phyloP scores from a whole-genome alignment of 2,888 invertebrate genomes.

The Cartodere bifasciata region DNA sequence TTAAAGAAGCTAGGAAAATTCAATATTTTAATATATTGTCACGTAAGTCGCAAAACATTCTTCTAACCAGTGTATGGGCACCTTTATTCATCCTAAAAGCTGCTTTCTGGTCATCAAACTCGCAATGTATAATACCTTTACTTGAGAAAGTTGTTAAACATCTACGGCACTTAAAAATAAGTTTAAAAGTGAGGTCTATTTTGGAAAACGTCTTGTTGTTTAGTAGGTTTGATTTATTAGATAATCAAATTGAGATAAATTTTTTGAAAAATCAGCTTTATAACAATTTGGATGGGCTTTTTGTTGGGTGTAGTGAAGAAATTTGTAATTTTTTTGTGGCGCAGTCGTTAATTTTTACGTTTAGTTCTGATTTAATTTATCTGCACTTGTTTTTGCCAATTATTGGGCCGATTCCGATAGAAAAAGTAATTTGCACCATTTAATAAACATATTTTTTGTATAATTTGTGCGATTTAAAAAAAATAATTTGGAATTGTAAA shows the following conservation, averaged over 20 bases:
- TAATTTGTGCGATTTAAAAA: too few relatives aligned
- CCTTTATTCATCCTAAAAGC: slow-evolving; percentile 45
- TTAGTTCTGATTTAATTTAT: slow-evolving; percentile 24
- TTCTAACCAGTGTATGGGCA: slow-evolving; percentile 45
- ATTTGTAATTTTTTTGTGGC: slow-evolving; percentile 24
- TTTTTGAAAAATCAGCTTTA: slow-evolving; percentile 19
- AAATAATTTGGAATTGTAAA: too few relatives aligned
- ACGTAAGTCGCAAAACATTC: slow-evolving; percentile 39
- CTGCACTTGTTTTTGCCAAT: slow-evolving; percentile 31
- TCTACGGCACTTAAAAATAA: slow-evolving; percentile 22
- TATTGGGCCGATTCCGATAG: slow-evolving; percentile 32
- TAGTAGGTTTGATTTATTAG: slow-evolving; percentile 27
- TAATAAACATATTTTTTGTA: too few relatives aligned
- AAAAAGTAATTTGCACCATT: slow-evolving; percentile 34
- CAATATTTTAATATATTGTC: slow-evolving; percentile 39
- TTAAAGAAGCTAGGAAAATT: slow-evolving; percentile 44
- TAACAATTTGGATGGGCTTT: slow-evolving; percentile 18
- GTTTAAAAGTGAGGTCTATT: too few relatives aligned
- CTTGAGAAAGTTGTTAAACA: slow-evolving; percentile 19
- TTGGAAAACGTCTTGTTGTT: slow-evolving; percentile 30
- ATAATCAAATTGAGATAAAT: slow-evolving; percentile 20
- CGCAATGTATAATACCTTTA: slow-evolving; percentile 29
- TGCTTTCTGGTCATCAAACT: slow-evolving; percentile 42
- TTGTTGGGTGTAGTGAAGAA: slow-evolving; percentile 19
- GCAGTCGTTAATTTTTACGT: slow-evolving; percentile 25